These are phyloP conservation scores for Sialia sialis DNA, from an alignment of 2,113 vertebrate species.

Conservation along the genomic window DNA sequence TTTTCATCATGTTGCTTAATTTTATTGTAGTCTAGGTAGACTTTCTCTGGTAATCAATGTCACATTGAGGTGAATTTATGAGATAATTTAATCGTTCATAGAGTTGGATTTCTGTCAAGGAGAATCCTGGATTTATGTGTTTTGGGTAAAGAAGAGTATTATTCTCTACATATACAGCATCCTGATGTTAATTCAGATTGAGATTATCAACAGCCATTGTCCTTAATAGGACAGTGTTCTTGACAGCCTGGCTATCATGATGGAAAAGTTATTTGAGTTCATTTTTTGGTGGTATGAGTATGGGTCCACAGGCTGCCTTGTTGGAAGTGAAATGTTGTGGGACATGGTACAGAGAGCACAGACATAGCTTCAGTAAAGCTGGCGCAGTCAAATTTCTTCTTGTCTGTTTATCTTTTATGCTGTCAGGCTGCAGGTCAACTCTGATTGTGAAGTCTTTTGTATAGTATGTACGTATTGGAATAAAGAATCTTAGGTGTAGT, in stretches of 20 bases:
- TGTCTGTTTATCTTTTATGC: background rate
- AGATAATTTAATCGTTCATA: background rate
- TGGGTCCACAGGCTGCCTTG: background rate
- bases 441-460: background rate
- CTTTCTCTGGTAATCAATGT: rapidly evolving
- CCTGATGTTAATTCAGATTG: background rate
- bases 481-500: background rate
- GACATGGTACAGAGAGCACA: background rate
- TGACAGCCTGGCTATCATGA: background rate
- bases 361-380: background rate
- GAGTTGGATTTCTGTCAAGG: background rate
- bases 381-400: background rate
- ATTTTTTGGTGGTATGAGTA: background rate
- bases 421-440: background rate
- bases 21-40: background rate
- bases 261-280: background rate
- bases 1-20: background rate
- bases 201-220: background rate
- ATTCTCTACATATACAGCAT: background rate
- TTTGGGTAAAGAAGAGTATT: background rate
- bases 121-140: background rate
- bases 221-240: background rate
- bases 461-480: background rate
- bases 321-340: background rate
- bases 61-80: background rate